A percentile compares a stretch with the other conserved stretches of the same genome.
Conservation (phyloP, 2,797 vertebrate species). For the Huso huso region DNA sequence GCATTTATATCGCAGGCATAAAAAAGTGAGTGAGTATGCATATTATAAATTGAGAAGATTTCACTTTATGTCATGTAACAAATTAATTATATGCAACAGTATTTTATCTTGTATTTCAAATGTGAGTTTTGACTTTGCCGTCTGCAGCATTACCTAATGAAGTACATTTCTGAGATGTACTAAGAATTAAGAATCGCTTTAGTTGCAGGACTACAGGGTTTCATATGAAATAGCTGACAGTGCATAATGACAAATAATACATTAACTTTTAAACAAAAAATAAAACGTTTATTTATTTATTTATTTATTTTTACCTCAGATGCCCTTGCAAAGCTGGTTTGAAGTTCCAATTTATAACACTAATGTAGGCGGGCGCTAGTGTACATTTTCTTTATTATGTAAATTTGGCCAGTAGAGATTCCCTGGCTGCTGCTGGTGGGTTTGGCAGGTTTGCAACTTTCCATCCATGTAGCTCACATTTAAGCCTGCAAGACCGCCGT, state of each 20-base stretch:
- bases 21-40: no score
- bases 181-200: no score
- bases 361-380: constrained; percentile 43
- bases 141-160: no score
- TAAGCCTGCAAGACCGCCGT: constrained; percentile 31
- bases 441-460: constrained; percentile 71
- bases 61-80: no score
- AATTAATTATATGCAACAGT: no score
- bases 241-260: constrained; percentile 48
- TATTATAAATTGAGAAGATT: no score
- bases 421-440: constrained; percentile 55
- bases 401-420: constrained; percentile 58
- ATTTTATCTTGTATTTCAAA: no score
- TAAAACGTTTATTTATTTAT: constrained; percentile 38
- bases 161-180: no score
- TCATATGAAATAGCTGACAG: constrained; percentile 57
- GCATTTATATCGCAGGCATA: no score
- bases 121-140: no score
- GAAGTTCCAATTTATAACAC: constrained; percentile 35
- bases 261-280: constrained; percentile 43
- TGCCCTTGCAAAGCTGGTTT: constrained; percentile 41
- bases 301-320: constrained; percentile 19
- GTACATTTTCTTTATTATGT: constrained; percentile 65
- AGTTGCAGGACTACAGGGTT: constrained; percentile 15
- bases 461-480: constrained; percentile 44